Base-by-base conservation (phyloP, 1,140 invertebrate genomes). In the Pseudomyrmex flavicornis region DNA sequence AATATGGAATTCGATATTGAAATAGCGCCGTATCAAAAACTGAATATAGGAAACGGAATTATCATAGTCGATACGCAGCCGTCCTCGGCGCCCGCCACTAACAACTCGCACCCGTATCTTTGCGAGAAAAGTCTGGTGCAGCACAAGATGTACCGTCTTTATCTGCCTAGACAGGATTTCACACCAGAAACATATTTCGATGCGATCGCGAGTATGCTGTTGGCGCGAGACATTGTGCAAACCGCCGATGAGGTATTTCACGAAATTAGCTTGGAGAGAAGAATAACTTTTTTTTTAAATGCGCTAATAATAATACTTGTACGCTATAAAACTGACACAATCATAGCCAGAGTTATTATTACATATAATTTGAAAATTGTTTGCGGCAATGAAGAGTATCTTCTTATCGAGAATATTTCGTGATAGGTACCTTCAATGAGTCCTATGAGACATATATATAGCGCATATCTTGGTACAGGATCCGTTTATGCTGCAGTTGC, bases 1-100 rank as follows among this genome's bases (percentile, higher is more conserved):
- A 97, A 97, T 85, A 95, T 97, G 95, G 96, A 97, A 88, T 96
- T 96, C 86, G 91, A 95, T 59, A 92, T 96, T n/a, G 93, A 95
- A 88, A 95, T 95, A 80, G 95, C 96, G 20, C 97, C 97, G 9
- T 97, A 95, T 89, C 94, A 97, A 85, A 93, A 93, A 50, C 87
- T 96, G 0, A 85, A 79, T 1, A 93, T 95, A 52, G 95, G 91
- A 50, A 88, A 95, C 63, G 92, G 95, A n/a, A 94, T 95, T 52
- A 94, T 97, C 4, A 92, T 89, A 54, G 94, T 97, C 0, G 95
- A 96, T 79, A 95, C 94, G 17, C 96, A 96, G 73, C 94, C 95
- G 26, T 95, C 96, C 1, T 95, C 95, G 69, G 84, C 91, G 70
- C 90, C 94, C 0, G 63, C 52, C 9, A 73, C 69, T 5, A 63